Base-by-base conservation (phyloP, 1,140 invertebrate species). In the Drosophila bifasciata region DNA sequence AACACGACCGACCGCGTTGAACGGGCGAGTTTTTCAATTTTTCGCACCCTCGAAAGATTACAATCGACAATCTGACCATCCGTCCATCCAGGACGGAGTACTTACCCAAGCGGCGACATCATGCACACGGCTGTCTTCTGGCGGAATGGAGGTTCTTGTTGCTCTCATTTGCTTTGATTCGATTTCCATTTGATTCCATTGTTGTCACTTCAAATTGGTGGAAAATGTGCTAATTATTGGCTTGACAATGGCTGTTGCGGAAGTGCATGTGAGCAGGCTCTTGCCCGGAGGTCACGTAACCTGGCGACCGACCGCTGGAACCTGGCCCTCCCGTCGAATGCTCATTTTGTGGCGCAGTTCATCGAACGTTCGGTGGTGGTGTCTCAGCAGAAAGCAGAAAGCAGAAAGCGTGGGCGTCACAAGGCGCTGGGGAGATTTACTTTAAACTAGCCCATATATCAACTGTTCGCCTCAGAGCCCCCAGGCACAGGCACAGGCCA, bases 101-200 rank as follows among this genome's bases (percentile, higher is more conserved):
- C 48, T 59, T 43, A 48, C 32, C 32, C 28, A 50, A 76, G 36
- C 23, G 49, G 50, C 40, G 52, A 44, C 45, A 48, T 66, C 71
- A 91, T 91, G 90, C 89, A 91, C 60, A 91, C 90, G 25, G 90
- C 89, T 55, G 86, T 91, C 36, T 91, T 91, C 72, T 91, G 89
- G 81, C 89, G 90, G 64, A 91, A 90, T 62, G 90, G 90, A 86
- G 90, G 90, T 91, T 66, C 45, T 78, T 75, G 46, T 72, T 68
- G 32, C 32, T 13, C 5, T 13, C 32, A 36, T n/a, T n/a, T n/a
- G 9, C 55, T 64, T 60, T 70, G 63, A 56, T n/a, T n/a, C n/a
- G n/a, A n/a, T n/a, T n/a, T n/a, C n/a, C n/a, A 50, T 41, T 43
- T n/a, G n/a, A n/a, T 61, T 15, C 28, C 41, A 40, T 57, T 64